phyloP scores from a whole-genome alignment of 2,888 invertebrate species.

The Hypena proboscidalis region DNA sequence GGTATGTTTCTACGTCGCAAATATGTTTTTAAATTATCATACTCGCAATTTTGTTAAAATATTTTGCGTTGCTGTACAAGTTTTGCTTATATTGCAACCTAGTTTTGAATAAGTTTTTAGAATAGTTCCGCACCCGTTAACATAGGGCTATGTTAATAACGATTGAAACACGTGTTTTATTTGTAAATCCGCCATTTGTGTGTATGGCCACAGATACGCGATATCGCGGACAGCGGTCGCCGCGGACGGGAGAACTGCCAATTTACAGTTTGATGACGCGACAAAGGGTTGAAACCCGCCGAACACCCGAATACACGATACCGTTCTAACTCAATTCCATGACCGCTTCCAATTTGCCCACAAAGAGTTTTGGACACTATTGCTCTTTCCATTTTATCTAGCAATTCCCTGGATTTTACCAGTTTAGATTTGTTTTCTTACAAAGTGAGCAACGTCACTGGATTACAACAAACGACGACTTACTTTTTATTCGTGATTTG shows the following conservation, averaged over 20 bases:
- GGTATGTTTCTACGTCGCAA: too few relatives aligned
- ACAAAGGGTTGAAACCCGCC: conserved; percentile 65
- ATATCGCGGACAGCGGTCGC: conserved; percentile 35
- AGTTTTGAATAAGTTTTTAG: too few relatives aligned
- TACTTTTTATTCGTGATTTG: too few relatives aligned
- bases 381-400: conserved; percentile 28
- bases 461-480: too few relatives aligned
- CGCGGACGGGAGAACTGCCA: conserved; percentile 58
- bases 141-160: conserved; percentile 17
- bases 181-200: conserved; percentile 22
- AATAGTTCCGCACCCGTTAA: conserved; percentile 1
- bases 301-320: conserved; percentile 42
- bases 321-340: conserved; percentile 61
- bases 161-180: conserved; percentile 24
- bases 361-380: conserved; percentile 50
- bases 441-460: too few relatives aligned
- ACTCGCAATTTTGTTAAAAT: too few relatives aligned
- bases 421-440: background rate
- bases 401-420: conserved; percentile 1
- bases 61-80: too few relatives aligned
- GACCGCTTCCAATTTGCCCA: conserved; percentile 58
- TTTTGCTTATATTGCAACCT: too few relatives aligned
- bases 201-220: too few relatives aligned
- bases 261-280: conserved; percentile 77
- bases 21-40: too few relatives aligned